phyloP scores from a whole-genome alignment of 2,797 vertebrate species.

The Tauraco hartlaubi region DNA sequence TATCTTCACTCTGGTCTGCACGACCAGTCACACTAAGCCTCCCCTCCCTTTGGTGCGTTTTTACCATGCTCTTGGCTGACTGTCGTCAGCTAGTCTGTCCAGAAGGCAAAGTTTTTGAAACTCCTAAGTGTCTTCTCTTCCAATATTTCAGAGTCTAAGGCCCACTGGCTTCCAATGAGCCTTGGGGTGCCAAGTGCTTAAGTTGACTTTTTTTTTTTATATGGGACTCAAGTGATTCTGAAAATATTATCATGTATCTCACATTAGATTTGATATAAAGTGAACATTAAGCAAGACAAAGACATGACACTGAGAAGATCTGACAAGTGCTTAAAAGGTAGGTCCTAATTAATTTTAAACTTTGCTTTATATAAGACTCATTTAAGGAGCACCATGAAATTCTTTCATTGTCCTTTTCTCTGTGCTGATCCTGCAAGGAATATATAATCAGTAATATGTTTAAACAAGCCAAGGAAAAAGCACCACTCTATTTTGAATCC shows the following conservation, averaged over 20 bases:
- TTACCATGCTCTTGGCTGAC: background rate
- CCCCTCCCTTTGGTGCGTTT: background rate
- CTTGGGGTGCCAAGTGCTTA: background rate
- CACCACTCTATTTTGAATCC: background rate
- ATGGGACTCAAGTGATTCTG: background rate
- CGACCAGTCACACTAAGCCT: background rate
- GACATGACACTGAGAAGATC: background rate
- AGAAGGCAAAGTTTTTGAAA: background rate
- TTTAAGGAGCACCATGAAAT: conserved; percentile 18
- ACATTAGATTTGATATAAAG: background rate
- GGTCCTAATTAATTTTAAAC: conserved; percentile 26
- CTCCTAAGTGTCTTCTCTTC: background rate
- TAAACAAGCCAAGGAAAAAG: conserved; percentile 15
- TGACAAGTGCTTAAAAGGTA: conserved; percentile 2
- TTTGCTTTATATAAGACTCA: background rate
- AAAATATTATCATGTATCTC: conserved; percentile 20
- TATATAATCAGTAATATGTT: background rate
- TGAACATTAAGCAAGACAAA: conserved; percentile 22
- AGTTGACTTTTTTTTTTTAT: background rate
- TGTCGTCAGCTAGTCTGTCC: background rate
- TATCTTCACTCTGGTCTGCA: background rate
- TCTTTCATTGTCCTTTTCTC: conserved; percentile 16
- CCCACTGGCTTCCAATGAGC: background rate
- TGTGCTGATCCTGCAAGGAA: conserved; percentile 31
- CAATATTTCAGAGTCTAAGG: background rate